These are phyloP conservation scores for Tenualosa ilisha DNA, from an alignment of 2,797 vertebrate species.

Conservation along the genomic window DNA sequence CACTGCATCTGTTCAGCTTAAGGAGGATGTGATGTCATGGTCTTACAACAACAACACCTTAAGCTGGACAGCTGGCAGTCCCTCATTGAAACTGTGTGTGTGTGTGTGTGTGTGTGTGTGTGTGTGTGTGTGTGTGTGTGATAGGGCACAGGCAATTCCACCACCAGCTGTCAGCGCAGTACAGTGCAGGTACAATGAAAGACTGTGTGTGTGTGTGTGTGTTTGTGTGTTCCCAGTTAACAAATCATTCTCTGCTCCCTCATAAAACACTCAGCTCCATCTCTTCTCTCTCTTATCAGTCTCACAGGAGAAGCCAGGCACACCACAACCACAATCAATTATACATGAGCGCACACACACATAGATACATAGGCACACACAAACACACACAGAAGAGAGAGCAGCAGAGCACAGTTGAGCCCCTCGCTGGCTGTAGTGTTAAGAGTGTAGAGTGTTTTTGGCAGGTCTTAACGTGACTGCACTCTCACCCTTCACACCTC, in stretches of 20 bases:
- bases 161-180: too few species aligned
- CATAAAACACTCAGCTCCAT: background rate
- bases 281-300: background rate
- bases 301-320: background rate
- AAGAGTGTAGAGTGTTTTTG: too few species aligned
- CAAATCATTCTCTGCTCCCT: background rate
- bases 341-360: background rate
- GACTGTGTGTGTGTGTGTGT: background rate
- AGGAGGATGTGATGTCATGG: background rate
- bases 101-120: background rate
- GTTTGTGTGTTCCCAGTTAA: background rate
- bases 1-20: background rate
- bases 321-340: background rate
- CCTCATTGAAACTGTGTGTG: background rate
- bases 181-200: background rate
- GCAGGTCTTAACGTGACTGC: too few species aligned
- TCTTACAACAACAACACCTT: background rate
- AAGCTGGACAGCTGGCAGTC: background rate
- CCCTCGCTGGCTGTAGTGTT: too few species aligned
- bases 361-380: background rate
- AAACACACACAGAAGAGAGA: too few species aligned
- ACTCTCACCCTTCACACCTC: too few species aligned
- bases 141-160: background rate
- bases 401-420: too few species aligned
- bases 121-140: background rate